phyloP scores from a whole-genome alignment of 2,888 invertebrate genomes.

The Amiota minor region DNA sequence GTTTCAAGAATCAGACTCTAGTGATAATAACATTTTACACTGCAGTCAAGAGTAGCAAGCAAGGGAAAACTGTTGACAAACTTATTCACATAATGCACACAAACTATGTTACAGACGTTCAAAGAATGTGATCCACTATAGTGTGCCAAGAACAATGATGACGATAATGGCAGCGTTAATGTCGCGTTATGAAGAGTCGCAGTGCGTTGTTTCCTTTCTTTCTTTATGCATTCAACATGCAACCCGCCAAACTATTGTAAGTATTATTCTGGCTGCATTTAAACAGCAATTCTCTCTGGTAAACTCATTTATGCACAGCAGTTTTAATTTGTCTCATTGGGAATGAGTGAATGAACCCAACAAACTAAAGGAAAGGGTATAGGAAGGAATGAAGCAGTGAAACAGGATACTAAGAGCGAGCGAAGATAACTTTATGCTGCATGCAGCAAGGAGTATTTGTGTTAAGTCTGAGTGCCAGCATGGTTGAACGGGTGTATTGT shows the following conservation, averaged over 20 bases:
- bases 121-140: too few species aligned
- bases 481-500: slow-evolving; percentile 19
- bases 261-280: slow-evolving; percentile 17
- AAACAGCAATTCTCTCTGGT: slow-evolving; percentile 26
- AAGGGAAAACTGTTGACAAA: too few species aligned
- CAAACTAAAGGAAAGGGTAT: neutral
- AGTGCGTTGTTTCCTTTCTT: slow-evolving; percentile 18
- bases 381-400: neutral
- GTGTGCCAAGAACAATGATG: too few species aligned
- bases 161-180: slow-evolving; percentile 15
- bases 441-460: neutral
- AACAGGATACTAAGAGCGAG: neutral
- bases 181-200: slow-evolving; percentile 37
- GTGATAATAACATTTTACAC: slow-evolving; percentile 60
- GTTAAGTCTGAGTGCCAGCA: neutral
- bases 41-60: too few species aligned
- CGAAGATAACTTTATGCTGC: neutral
- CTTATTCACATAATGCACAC: too few species aligned
- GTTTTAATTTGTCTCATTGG: slow-evolving; percentile 31
- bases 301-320: slow-evolving; percentile 26
- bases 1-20: slow-evolving; percentile 43
- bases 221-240: neutral
- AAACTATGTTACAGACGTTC: too few species aligned
- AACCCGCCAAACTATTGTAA: neutral
- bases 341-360: slow-evolving; percentile 25